Base-by-base conservation (phyloP, 92 coral and sea anemone genomes). In the Epizoanthus illoricatus region DNA sequence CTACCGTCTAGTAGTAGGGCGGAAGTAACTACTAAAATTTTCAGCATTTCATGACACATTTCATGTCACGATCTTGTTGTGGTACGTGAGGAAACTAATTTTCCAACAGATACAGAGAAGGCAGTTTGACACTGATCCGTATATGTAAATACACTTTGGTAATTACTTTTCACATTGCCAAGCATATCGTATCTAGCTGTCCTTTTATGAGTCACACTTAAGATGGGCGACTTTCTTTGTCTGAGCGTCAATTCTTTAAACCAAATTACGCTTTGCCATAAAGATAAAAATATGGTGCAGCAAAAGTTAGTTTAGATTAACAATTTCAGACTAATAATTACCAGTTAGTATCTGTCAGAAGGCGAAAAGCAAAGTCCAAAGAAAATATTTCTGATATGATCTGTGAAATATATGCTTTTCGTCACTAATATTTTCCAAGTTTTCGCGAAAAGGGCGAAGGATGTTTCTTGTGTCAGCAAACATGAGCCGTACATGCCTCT, bases 221-320 rank as follows among this genome's bases (percentile, higher is more conserved):
- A 57, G 6, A 0, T 59, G 47, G 9, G 15, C 5, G 20, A 47
- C 19, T 18, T 57, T 23, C 59, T 74, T 54, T 18, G 13, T 4
- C 5, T 28, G 28, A 23, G 10, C 9, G 64, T 36, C 21, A n/a
- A 20, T 58, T 36, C 17, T 41, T 42, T 54, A 75, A 75, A 74
- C 33, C 66, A 75, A 58, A 57, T 59, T 33, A 4, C 15, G 55
- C 52, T 7, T 58, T 75, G 42, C 7, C 24, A 59, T 59, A 58
- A 40, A 75, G 68, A 58, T 75, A 75, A 57, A 74, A 75, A 15
- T 16, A 43, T 7, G 7, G 79, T 12, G 60, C 18, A 52, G 52
- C 9, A 56, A 75, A 74, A 58, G 49, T 28, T 75, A 20, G 11
- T 75, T 57, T 17, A 65, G 17, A 57, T 28, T 75, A 75, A 28